Percentiles rank a stretch among this genome's conserved stretches.
These are phyloP conservation scores for Machimus atricapillus DNA, from an alignment of 2,888 invertebrate species.

Conservation along the genomic window DNA sequence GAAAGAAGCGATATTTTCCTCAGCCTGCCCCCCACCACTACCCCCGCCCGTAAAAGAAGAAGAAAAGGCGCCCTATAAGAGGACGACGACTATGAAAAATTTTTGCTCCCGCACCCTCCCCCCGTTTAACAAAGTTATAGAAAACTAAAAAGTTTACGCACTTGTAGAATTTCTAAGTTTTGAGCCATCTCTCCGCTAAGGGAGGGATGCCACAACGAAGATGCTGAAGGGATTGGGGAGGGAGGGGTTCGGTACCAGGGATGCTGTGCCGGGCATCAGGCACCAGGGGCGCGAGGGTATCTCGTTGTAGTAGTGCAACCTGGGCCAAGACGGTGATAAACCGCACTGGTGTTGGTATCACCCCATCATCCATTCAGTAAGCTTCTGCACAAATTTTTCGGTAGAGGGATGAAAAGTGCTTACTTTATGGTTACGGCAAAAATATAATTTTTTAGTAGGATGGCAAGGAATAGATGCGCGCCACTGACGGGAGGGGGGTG, in stretches of 20 bases:
- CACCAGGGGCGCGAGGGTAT: background rate
- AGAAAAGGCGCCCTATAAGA: background rate
- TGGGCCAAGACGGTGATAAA: conserved; percentile 10
- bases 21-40: background rate
- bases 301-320: background rate
- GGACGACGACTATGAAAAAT: conserved; percentile 36
- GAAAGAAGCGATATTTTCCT: background rate
- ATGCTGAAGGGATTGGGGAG: background rate
- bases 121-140: conserved; percentile 46
- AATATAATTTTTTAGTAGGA: conserved; percentile 46
- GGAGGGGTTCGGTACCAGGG: background rate
- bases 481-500: background rate
- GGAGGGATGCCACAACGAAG: background rate
- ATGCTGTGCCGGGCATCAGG: background rate
- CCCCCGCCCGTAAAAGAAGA: background rate
- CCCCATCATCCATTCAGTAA: conserved; percentile 35
- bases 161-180: conserved; percentile 48
- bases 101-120: conserved; percentile 17
- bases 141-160: conserved; percentile 48
- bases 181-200: background rate
- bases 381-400: conserved; percentile 43
- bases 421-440: conserved; percentile 45
- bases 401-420: conserved; percentile 44
- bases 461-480: conserved; percentile 39
- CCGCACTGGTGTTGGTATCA: conserved; percentile 6